Evolutionary conservation across 2,888 invertebrate species (phyloP).

Genomic region (Tipula lateralis): DNA sequence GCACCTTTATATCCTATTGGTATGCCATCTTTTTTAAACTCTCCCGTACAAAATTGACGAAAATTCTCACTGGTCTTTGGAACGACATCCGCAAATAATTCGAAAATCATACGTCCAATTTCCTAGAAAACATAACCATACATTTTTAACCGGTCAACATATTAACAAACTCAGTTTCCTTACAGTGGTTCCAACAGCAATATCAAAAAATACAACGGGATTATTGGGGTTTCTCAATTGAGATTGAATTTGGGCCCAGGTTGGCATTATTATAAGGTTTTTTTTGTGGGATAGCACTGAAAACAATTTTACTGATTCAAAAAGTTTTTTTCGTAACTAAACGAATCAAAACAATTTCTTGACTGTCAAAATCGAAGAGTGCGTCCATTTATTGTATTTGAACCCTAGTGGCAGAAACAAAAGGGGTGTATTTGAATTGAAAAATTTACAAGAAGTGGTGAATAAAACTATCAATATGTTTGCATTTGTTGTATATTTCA

Average conservation of each 20-base stretch:
- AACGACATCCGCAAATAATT: conserved; percentile 93
- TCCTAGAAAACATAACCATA: conserved; percentile 57
- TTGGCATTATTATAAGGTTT: conserved; percentile 66
- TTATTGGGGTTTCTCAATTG: conserved; percentile 88
- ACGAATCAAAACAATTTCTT: neutral
- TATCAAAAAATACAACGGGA: conserved; percentile 97
- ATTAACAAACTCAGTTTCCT: conserved; percentile 36
- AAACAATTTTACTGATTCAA: neutral
- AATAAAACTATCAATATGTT: no score
- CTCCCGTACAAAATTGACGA: conserved; percentile 97
- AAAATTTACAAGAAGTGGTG: no score
- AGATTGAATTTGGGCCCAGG: conserved; percentile 90
- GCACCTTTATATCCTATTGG: conserved; percentile 95
- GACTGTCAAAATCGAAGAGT: neutral
- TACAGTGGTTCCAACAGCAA: conserved; percentile 92
- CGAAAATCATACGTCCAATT: conserved; percentile 96
- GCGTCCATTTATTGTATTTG: no score
- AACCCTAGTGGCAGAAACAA: no score
- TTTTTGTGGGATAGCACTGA: no score
- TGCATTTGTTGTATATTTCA: no score
- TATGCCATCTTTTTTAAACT: conserved; percentile 91
- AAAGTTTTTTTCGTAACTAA: neutral
- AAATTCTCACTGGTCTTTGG: conserved; percentile 97
- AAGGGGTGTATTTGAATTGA: no score
- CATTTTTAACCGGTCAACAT: conserved; percentile 26